A percentile compares a stretch with the other conserved stretches of the same genome.
Conservation (phyloP, 2,113 vertebrate species). For the Hirundichthys speculiger region DNA sequence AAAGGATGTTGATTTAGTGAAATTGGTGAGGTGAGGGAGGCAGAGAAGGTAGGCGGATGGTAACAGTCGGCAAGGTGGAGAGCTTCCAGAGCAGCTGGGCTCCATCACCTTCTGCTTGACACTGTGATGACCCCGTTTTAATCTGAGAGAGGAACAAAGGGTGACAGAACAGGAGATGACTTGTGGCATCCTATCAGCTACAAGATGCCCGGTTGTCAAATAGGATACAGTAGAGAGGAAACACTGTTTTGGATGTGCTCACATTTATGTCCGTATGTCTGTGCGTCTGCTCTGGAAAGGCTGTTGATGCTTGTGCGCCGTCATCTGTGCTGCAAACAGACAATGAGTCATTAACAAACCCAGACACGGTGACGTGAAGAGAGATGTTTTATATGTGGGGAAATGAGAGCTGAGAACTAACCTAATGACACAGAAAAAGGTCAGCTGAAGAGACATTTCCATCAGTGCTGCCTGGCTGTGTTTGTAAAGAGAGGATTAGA, state of each 20-base stretch:
- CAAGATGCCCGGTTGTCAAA: not conserved
- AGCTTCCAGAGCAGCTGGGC: slow-evolving; percentile 17
- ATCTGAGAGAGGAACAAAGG: slow-evolving; percentile 29
- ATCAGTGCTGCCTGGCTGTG: no score
- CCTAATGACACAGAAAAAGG: no score
- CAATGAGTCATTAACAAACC: no score
- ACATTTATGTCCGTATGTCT: not conserved
- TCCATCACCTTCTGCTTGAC: slow-evolving; percentile 44
- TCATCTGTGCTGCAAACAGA: no score
- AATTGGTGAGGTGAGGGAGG: slow-evolving; percentile 6
- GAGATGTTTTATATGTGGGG: no score
- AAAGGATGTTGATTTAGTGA: slow-evolving; percentile 43
- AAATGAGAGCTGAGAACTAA: no score
- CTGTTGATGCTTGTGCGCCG: no score
- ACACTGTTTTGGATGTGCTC: not conserved
- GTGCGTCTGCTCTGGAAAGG: not conserved
- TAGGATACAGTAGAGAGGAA: not conserved
- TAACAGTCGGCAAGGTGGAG: slow-evolving; percentile 6
- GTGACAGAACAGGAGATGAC: slow-evolving; percentile 3
- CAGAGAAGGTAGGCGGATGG: not conserved
- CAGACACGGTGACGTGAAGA: no score
- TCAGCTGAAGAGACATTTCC: no score
- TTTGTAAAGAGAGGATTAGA: no score
- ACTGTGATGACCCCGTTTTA: slow-evolving; percentile 48
- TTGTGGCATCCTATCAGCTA: slow-evolving; percentile 7